These are phyloP conservation scores for Mycteria americana DNA, from an alignment of 2,797 vertebrate species.

Conservation along the genomic window DNA sequence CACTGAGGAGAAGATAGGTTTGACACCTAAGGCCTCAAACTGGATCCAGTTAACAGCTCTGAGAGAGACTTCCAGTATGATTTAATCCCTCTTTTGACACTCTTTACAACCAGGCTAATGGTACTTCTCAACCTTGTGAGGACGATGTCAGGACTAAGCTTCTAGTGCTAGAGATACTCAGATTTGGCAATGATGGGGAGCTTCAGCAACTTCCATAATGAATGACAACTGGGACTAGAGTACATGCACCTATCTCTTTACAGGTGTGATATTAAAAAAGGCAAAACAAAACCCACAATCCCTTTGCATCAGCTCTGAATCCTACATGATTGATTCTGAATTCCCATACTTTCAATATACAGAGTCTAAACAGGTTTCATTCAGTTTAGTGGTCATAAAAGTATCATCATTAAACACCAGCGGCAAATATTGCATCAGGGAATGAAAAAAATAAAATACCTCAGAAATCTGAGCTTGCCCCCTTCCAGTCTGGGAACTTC, in stretches of 20 bases:
- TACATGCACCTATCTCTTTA: background rate
- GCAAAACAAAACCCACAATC: background rate
- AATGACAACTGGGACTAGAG: background rate
- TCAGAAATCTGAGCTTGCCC: background rate
- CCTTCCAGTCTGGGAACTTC: background rate
- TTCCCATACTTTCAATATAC: background rate
- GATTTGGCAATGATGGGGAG: background rate
- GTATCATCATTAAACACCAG: background rate
- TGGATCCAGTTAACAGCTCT: background rate
- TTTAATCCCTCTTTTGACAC: background rate
- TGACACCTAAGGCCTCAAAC: background rate
- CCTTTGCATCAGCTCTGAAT: background rate
- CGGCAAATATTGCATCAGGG: background rate
- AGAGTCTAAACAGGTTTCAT: background rate
- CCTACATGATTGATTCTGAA: background rate
- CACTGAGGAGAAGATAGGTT: background rate
- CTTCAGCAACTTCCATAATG: background rate
- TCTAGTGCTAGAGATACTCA: background rate
- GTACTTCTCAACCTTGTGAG: background rate
- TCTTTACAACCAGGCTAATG: background rate
- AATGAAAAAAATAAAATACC: background rate
- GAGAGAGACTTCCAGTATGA: background rate
- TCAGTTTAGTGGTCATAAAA: background rate
- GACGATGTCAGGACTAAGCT: background rate
- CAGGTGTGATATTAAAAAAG: background rate